Conservation (phyloP, 30 jellyfish, hydroid and myxozoan species). For the Mastigias papua region DNA sequence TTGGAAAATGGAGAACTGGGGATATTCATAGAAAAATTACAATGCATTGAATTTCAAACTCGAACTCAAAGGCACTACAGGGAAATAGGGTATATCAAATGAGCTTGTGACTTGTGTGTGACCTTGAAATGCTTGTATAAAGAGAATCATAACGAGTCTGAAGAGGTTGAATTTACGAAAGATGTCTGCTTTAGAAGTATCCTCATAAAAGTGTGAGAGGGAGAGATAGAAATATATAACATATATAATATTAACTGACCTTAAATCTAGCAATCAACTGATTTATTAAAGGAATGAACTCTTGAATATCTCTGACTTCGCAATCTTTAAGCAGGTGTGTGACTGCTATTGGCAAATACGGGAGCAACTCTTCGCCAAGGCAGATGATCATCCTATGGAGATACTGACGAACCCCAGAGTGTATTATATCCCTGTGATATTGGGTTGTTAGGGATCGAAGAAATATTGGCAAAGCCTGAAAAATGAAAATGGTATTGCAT, state of each 20-base stretch:
- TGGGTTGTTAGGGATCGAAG: slow-evolving; percentile 92
- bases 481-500: not conserved
- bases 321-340: slow-evolving; percentile 93
- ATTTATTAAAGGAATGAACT: slow-evolving; percentile 91
- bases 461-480: slow-evolving; percentile 85
- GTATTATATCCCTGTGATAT: slow-evolving; percentile 86
- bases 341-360: slow-evolving; percentile 95
- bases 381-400: slow-evolving; percentile 98
- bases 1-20: too few species aligned
- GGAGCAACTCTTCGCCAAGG: slow-evolving; percentile 90
- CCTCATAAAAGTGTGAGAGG: not conserved
- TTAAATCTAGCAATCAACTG: slow-evolving; percentile 93
- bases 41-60: too few species aligned
- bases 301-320: slow-evolving; percentile 97
- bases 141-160: too few species aligned
- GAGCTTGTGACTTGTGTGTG: too few species aligned
- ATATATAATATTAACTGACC: slow-evolving; percentile 33
- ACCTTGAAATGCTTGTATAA: too few species aligned
- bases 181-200: not conserved
- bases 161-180: too few species aligned
- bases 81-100: too few species aligned
- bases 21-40: too few species aligned
- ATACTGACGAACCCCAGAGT: slow-evolving; percentile 93
- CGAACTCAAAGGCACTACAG: too few species aligned
- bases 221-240: not conserved